Base-by-base conservation (phyloP, 2,888 invertebrate species). In the Notocelia uddmanniana region DNA sequence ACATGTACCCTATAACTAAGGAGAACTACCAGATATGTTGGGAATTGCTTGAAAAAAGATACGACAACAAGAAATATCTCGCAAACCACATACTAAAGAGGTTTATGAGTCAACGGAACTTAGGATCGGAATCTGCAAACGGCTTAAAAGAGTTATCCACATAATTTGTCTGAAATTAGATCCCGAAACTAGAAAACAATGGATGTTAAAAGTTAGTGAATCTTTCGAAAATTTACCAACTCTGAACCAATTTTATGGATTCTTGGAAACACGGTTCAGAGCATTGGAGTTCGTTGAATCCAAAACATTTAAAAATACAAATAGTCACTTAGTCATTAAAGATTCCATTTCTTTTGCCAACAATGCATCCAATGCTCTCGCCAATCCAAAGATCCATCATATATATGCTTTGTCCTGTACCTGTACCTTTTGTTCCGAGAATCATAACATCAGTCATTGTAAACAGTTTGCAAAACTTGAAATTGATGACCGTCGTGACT, bases 381-480 rank as follows among this genome's bases (percentile, higher is more conserved):
- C 11, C 21, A 52, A 52, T 52, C 52, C 19, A 21, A 52, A 41
- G 54, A 55, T 55, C n/a, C 41, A 54, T 18, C 54, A 54, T 26
- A 23, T 41, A 8, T 6, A n/a, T 10, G 19, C 13, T 54, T 13
- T 54, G 1, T 54, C 55, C 2, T 66, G 64, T 31, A n/a, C n/a
- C n/a, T n/a, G n/a, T n/a, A n/a, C 64, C 18, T 66, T 41, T 18
- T 66, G 64, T 34, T 64, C 64, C 2, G 64, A 64, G 37, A 21
- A 8, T 3, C 64, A 66, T 21, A 18, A 13, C 21, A 41, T 66
- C 11, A 3, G 15, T 23, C 37, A 64, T 52, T 63, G 63, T 52
- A 63, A 63, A 13, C 21, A 19, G 1, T 52, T 63, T 11, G 0
- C 34, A 2, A 63, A 63, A 18, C 1, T 50, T 50, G 62, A 48